Evolutionary conservation across 2,888 invertebrate genomes (phyloP), one percentile per base, ranked within the genome.

Genomic region (Erannis defoliaria): DNA sequence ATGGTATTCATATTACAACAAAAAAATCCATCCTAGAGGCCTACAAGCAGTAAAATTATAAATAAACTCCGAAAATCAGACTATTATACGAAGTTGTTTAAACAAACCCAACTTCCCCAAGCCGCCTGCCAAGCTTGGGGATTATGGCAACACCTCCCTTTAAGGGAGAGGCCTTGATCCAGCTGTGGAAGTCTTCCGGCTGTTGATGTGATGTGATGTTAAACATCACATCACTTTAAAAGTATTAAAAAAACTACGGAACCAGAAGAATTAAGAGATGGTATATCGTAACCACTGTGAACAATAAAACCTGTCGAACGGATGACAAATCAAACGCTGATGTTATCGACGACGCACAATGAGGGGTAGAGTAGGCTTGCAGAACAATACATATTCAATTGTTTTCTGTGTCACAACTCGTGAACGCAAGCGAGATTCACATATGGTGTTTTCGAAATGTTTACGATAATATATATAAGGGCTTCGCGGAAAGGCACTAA

Each of bases 331-430:
- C 68, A 72, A 75, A 69, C 46, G 67, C 66, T 66, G 64, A 61
- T 67, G 68, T 70, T 71, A 72, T 77, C 51, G 37, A 61, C 58
- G 68, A 29, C 72, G 66, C 69, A 78, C 78, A 78, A 77, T 75
- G 59, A 54, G 40, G 49, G 58, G 61, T 59, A 43, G 49, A 56
- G 61, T 59, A 43, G 62, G 66, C 70, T 68, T 53, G 38, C 51
- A 66, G 56, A 73, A 75, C 77, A 80, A 79, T 78, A 67, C 73
- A 75, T 77, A 78, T 76, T 73, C 71, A 77, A 78, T 73, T 71
- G 46, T 53, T 62, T 50, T 33, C 45, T 64, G 56, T 67, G 62
- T 66, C 59, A 8, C 66, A 71, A 70, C 9, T 18, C 14, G 64
- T 12, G 37, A 43, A 3, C 48, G 43, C 38, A 10, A 29, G 49